Conservation (phyloP, 2,797 vertebrate species). For the Leptoclinus maculatus region DNA sequence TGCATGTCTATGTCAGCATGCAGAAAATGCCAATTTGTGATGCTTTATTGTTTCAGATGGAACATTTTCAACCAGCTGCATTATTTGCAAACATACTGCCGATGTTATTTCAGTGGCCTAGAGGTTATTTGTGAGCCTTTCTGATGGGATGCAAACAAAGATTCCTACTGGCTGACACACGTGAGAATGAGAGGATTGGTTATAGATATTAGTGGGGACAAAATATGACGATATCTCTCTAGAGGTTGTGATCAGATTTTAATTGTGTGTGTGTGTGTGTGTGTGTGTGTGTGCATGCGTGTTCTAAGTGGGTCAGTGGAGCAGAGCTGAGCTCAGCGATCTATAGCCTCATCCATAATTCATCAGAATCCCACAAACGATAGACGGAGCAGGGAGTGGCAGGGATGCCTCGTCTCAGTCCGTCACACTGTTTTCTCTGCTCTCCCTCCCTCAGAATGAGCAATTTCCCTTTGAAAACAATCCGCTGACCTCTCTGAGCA, state of each 20-base stretch:
- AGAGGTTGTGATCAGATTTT: constrained; percentile 60
- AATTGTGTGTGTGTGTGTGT: constrained; percentile 31
- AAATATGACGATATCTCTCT: constrained; percentile 61
- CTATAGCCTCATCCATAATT: constrained; percentile 82
- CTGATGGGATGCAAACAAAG: constrained; percentile 14
- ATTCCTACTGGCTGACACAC: constrained; percentile 45
- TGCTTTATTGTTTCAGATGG: not conserved
- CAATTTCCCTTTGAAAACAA: constrained; percentile 71
- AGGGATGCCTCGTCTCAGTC: constrained; percentile 47
- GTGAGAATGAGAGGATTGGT: constrained; percentile 27
- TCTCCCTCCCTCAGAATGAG: constrained; percentile 27
- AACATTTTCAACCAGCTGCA: constrained; percentile 1
- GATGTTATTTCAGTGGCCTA: not conserved
- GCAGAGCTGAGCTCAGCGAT: constrained; percentile 77
- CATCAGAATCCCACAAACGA: constrained; percentile 66
- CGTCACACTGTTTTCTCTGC: constrained; percentile 29
- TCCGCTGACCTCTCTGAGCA: not conserved
- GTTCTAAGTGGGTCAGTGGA: constrained; percentile 80
- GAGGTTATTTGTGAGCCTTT: not conserved
- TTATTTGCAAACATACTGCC: not conserved
- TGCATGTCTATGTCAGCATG: not conserved
- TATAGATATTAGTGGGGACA: constrained; percentile 43
- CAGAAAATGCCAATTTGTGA: not conserved
- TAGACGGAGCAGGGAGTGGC: constrained; percentile 72
- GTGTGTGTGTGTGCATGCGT: constrained; percentile 49